Base-by-base conservation (phyloP, 1,140 invertebrate species). In the Drosophila guanche region DNA sequence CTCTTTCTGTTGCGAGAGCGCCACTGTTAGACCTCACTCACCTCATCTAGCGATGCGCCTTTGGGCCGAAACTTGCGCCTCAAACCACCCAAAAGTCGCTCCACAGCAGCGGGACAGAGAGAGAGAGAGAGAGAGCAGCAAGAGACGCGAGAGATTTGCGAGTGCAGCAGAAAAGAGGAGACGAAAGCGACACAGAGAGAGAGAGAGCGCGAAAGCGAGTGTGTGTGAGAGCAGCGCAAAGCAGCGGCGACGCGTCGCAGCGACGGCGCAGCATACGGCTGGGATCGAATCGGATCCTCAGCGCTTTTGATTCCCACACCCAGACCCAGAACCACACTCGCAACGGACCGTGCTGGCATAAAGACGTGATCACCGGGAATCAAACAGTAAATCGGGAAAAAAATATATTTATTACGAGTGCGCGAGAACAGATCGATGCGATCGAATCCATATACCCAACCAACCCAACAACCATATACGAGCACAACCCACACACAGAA, bases 261-360 rank as follows among this genome's bases (percentile, higher is more conserved):
- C 66, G 48, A 27, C 41, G 40, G 33, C 55, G 23, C 58, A 51
- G 59, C 56, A 62, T 60, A 63, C 63, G 63, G 69, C 52, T 59
- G 54, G 33, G 33, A 29, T 20, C 59, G 59, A 5, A 68, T 60
- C 67, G 33, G 77, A 88, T 88, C 86, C 73, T 81, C 86, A 90
- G 51, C 79, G 66, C 16, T 67, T 90, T 74, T 77, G 61, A 76
- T 77, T 69, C 55, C 54, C 57, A 75, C 75, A 85, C 71, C 76
- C 81, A 90, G 90, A 90, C 83, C 66, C 57, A 90, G 33, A 37
- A 10, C 33, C 10, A 37, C 33, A 37, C 33, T 37, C 33, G 33
- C 33, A 88, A 72, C 76, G 68, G 54, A 79, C 63, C 83, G 83
- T 88, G 76, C 71, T 89, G 81, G 83, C 52, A 76, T 85, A 84